phyloP scores from a whole-genome alignment of 1,140 invertebrate genomes.

The Saccostrea cuccullata region DNA sequence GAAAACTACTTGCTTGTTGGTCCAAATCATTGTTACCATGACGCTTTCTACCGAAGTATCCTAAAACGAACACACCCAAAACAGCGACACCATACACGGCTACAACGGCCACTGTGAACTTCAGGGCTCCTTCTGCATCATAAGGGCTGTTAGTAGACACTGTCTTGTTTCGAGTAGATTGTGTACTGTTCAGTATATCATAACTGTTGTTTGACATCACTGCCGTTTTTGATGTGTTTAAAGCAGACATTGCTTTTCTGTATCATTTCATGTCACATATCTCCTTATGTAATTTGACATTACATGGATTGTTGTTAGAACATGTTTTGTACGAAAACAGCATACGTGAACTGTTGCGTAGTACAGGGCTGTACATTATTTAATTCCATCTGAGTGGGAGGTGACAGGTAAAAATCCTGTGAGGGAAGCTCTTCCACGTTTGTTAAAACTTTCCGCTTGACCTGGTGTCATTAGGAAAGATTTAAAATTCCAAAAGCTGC shows the following conservation, averaged over 20 bases:
- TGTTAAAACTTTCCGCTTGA: slow-evolving; percentile 19
- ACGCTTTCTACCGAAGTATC: slow-evolving; percentile 43
- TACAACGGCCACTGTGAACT: slow-evolving; percentile 66
- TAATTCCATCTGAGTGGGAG: slow-evolving; percentile 14
- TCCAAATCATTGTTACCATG: slow-evolving; percentile 46
- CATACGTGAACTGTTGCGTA: not conserved
- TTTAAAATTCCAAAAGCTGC: slow-evolving; percentile 8
- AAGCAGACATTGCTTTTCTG: not conserved
- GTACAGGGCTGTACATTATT: not conserved
- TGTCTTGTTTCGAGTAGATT: not conserved
- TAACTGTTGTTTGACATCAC: not conserved
- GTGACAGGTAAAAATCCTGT: slow-evolving; percentile 17
- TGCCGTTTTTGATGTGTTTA: not conserved
- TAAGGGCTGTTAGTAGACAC: slow-evolving; percentile 22
- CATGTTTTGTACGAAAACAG: not conserved
- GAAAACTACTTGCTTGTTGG: slow-evolving; percentile 48
- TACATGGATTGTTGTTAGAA: not conserved
- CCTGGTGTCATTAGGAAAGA: not conserved
- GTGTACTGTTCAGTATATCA: not conserved
- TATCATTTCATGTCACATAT: not conserved
- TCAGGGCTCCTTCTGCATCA: slow-evolving; percentile 63
- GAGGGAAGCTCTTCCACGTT: not conserved
- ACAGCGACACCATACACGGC: slow-evolving; percentile 65
- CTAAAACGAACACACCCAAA: slow-evolving; percentile 61
- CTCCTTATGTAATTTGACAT: not conserved